These are phyloP conservation scores for Platysteira castanea DNA, from an alignment of 2,113 vertebrate genomes.

Conservation along the genomic window DNA sequence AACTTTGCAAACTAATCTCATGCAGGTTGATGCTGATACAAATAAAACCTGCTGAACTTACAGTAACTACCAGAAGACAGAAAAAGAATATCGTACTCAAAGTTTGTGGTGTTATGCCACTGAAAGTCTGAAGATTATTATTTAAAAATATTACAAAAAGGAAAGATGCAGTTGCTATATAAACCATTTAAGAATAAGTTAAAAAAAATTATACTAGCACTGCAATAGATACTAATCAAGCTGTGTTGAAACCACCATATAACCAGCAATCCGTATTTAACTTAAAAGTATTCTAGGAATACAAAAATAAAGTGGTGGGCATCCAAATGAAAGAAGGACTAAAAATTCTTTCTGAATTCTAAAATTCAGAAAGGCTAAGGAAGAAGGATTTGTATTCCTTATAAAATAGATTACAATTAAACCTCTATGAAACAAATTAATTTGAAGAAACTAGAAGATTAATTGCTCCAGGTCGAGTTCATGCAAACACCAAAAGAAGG, in stretches of 20 bases:
- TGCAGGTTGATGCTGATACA: neutral
- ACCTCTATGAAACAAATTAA: neutral
- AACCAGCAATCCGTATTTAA: neutral
- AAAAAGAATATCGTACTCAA: neutral
- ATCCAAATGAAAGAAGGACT: neutral
- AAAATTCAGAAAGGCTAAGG: neutral
- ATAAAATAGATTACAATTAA: neutral
- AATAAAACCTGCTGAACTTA: neutral
- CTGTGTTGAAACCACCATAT: neutral
- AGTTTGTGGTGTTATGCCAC: neutral
- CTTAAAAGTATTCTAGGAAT: neutral
- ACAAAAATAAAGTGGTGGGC: neutral
- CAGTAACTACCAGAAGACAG: neutral
- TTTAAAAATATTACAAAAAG: neutral
- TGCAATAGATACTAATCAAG: neutral
- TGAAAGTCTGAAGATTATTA: neutral
- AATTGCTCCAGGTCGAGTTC: neutral
- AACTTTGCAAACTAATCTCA: neutral
- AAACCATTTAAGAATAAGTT: neutral
- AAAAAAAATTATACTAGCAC: neutral
- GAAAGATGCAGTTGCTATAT: neutral
- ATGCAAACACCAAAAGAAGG: neutral
- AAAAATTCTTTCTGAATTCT: too few relatives aligned
- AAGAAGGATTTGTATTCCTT: neutral
- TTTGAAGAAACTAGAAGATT: neutral